Evolutionary conservation across 2,797 vertebrate species (phyloP).

Genomic region (Rhinella marina): DNA sequence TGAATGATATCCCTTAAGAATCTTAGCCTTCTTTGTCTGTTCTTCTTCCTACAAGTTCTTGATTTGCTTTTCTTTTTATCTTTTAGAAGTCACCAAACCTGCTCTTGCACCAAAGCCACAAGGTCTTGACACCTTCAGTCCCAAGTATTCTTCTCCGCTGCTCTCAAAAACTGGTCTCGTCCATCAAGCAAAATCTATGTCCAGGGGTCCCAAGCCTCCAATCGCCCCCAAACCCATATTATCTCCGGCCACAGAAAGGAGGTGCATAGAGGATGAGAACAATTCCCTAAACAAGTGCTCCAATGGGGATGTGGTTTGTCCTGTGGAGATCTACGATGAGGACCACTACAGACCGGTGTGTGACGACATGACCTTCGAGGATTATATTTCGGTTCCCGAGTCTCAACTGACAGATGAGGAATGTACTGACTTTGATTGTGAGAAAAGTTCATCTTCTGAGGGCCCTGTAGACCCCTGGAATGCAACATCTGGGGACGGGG

Average conservation of each 20-base stretch:
- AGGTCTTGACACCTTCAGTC: conserved; percentile 75
- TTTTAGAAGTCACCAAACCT: conserved; percentile 86
- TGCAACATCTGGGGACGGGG: conserved; percentile 19
- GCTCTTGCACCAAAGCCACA: conserved; percentile 87
- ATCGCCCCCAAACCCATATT: conserved; percentile 89
- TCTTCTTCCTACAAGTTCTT: not conserved
- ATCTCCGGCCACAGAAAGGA: conserved; percentile 73
- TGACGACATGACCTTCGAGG: conserved; percentile 65
- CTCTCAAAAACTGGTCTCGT: conserved; percentile 74
- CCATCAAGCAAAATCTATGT: conserved; percentile 72
- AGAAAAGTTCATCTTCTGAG: conserved; percentile 57
- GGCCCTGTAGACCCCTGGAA: conserved; percentile 59
- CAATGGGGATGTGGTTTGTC: conserved; percentile 80
- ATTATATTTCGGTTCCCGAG: conserved; percentile 68
- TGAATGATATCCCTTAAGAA: not conserved
- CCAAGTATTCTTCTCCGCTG: conserved; percentile 76
- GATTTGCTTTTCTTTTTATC: conserved; percentile 68
- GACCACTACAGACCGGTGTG: conserved; percentile 63
- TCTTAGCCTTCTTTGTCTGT: not conserved
- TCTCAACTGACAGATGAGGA: conserved; percentile 61
- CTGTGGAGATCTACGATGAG: conserved; percentile 74
- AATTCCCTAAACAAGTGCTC: conserved; percentile 73
- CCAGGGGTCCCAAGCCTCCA: conserved; percentile 86
- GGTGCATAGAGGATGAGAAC: conserved; percentile 70
- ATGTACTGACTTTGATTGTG: conserved; percentile 63